Evolutionary conservation across 2,797 vertebrate genomes (phyloP).

Genomic region (Phrynocephalus forsythii): DNA sequence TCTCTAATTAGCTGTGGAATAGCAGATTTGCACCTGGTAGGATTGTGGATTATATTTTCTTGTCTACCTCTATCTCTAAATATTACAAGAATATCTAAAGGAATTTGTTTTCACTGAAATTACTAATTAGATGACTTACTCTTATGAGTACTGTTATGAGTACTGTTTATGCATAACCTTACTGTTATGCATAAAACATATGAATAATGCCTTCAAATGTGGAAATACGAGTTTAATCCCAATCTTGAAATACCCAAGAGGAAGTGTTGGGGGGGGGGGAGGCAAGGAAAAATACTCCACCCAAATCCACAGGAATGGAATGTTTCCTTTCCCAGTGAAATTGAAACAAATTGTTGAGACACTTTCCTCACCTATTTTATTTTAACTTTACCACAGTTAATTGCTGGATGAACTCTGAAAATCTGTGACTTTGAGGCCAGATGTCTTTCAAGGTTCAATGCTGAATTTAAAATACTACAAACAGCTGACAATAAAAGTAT

Average conservation of each 20-base stretch:
- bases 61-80: too few species aligned
- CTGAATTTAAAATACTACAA: slow-evolving; percentile 18
- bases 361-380: background rate
- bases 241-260: background rate
- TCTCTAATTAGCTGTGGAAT: too few species aligned
- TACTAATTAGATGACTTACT: background rate
- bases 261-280: background rate
- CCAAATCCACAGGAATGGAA: background rate
- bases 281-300: background rate
- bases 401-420: background rate
- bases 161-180: background rate
- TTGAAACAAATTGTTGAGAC: background rate
- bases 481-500: slow-evolving; percentile 16
- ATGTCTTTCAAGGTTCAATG: slow-evolving; percentile 8
- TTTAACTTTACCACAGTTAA: slow-evolving; percentile 4
- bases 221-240: background rate
- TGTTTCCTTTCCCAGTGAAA: background rate
- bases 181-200: background rate
- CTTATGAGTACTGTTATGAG: too few species aligned
- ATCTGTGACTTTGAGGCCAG: slow-evolving; percentile 12
- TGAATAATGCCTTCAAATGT: background rate
- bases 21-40: too few species aligned
- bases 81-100: too few species aligned
- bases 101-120: background rate
- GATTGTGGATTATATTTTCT: too few species aligned